Percentiles rank a stretch among this genome's conserved stretches.
phyloP scores from a whole-genome alignment of 2,888 invertebrate genomes.

The Oasisia sp. region DNA sequence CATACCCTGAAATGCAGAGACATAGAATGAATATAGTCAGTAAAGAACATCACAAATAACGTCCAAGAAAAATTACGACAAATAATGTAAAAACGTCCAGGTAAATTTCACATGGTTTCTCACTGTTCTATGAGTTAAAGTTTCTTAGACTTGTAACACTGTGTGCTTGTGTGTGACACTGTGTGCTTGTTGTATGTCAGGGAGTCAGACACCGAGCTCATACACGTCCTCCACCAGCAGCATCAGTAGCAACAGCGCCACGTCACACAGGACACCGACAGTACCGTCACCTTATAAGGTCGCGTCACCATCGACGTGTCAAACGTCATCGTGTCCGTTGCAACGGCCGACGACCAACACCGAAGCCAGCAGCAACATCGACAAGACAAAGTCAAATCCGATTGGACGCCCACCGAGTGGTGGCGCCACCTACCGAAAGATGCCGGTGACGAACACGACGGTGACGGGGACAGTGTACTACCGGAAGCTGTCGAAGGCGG shows the following conservation, averaged over 20 bases:
- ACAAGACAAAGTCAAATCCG: constrained; percentile 8
- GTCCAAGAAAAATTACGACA: too few relatives aligned
- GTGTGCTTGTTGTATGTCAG: not conserved
- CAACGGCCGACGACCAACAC: not conserved
- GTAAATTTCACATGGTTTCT: not conserved
- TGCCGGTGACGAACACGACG: constrained; percentile 21
- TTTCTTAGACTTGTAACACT: not conserved
- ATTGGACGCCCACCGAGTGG: not conserved
- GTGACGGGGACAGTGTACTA: constrained; percentile 21
- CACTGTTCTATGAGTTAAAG: not conserved
- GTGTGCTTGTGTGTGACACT: too few relatives aligned
- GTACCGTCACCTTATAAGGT: not conserved
- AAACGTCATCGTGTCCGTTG: not conserved
- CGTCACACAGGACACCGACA: not conserved
- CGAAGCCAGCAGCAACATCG: not conserved
- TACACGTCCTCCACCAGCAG: constrained; percentile 3
- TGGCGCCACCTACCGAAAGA: not conserved
- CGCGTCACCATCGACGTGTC: not conserved
- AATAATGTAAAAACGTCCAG: too few relatives aligned
- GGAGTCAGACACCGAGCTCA: not conserved
- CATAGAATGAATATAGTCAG: too few relatives aligned
- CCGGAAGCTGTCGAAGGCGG: not conserved
- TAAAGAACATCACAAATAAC: too few relatives aligned
- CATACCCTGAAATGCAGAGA: too few relatives aligned
- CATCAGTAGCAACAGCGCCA: not conserved